Evolutionary conservation across 2,113 vertebrate genomes (phyloP), one percentile per base, ranked within the genome.

Genomic region (Peucedramus taeniatus): DNA sequence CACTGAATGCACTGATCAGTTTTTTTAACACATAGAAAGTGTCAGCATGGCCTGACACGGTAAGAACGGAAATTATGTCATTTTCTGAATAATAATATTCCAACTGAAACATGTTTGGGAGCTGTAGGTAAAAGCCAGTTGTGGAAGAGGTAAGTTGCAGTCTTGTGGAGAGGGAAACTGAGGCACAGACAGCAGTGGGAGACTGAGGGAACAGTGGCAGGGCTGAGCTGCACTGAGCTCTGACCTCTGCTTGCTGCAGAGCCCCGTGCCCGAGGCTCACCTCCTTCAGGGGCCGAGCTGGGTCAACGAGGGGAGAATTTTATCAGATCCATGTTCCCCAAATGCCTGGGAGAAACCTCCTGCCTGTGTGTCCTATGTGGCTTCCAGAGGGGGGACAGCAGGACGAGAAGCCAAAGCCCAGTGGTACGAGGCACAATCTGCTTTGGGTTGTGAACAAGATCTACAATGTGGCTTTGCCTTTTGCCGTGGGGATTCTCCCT

Each of bases 191-290:
- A 77, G 84, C 39, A 69, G 53, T 14, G 7, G 28, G 64, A 60
- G 27, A 37, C 27, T 45, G 63, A 60, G 33, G 33, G 28, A 69
- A 28, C 0, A 7, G 42, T 37, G 70, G 31, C n/a, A 45, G 78
- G 53, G 61, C 74, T 51, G 93, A 37, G 47, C 60, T 42, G 30
- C 28, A 12, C 74, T 4, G 6, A 26, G 54, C 2, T 39, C 40
- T 50, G 71, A 28, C 13, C 63, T 54, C 71, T 64, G 57, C 75
- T 64, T 24, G 4, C 15, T 49, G 37, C 11, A 3, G 74, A 80
- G 39, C 57, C 2, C 3, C 4, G 0, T 2, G 8, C 66, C 40
- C 1, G 0, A 33, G 28, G 10, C 31, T 69, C 7, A 2, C 24
- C 60, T n/a, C 66, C 57, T 47, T 70, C 0, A 0, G 35, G 49